phyloP scores from a whole-genome alignment of 2,888 invertebrate genomes.

The Lepeophtheirus nordmannii region DNA sequence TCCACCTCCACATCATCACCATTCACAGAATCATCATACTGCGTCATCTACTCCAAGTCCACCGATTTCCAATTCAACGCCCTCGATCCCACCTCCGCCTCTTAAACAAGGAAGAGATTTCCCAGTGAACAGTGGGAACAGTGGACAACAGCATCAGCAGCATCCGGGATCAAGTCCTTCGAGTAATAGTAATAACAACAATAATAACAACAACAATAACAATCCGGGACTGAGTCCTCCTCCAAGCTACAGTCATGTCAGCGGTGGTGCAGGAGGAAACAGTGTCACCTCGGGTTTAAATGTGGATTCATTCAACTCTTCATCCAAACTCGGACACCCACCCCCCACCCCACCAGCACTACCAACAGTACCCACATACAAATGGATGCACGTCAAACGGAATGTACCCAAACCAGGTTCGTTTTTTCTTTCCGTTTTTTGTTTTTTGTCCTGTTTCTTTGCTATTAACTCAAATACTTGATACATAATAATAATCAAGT shows the following conservation, averaged over 20 bases:
- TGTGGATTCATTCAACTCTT: too few relatives aligned
- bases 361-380: conserved; percentile 62
- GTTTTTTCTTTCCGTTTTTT: conserved; percentile 26
- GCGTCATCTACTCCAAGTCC: background rate
- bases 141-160: too few relatives aligned
- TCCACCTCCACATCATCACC: background rate
- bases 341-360: conserved; percentile 19
- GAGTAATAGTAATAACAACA: background rate
- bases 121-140: background rate
- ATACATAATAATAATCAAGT: background rate
- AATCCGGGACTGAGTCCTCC: background rate
- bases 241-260: too few relatives aligned
- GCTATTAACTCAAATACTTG: background rate
- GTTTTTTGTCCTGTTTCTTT: background rate
- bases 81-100: background rate
- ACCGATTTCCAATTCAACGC: background rate
- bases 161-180: background rate
- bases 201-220: background rate
- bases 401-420: conserved; percentile 81
- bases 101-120: conserved; percentile 1
- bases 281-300: too few relatives aligned
- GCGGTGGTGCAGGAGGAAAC: too few relatives aligned
- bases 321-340: background rate
- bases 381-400: conserved; percentile 98
- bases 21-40: background rate